Base-by-base conservation (phyloP, 2,113 vertebrate species). In the Sprattus sprattus region DNA sequence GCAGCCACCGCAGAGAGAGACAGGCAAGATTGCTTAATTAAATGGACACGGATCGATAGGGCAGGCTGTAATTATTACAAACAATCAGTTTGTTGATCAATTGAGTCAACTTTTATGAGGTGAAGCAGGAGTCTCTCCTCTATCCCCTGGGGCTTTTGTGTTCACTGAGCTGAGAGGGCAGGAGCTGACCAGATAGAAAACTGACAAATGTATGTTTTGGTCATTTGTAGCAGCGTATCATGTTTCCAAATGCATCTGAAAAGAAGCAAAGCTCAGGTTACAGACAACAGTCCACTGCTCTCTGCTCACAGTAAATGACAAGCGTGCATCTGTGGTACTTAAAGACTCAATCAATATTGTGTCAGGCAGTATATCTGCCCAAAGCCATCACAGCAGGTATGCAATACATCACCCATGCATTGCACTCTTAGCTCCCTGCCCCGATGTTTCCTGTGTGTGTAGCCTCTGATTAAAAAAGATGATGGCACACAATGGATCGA, bases 21-120 rank as follows among this genome's bases (percentile, higher is more conserved):
- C 54, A 20, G 54, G 22, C 20, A 18, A 60, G 86, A 13, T 87
- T 81, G 87, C 84, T 90, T 94, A 91, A 94, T 94, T 94, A 94
- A 95, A 94, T 94, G 88, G 91, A 89, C 85, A 90, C 82, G 84
- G 86, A 93, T 94, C 91, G 91, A 93, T 93, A 91, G 60, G 46
- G 71, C 87, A 83, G 82, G 50, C 85, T 46, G 85, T 86, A 87
- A 91, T 92, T 88, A 88, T 89, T 91, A 91, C 90, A 88, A 87
- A 89, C 83, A 39, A 85, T 75, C 80, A 67, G 45, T 47, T 71
- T 71, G 64, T 71, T 81, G 45, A 89, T 90, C 83, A 85, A 89
- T 84, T 87, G 46, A 87, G 81, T 88, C 84, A 83, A 82, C 45
- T 46, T 86, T 87, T 81, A 89, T 89, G 89, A 85, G 67, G 81